Evolutionary conservation across 2,888 invertebrate species (phyloP).

Genomic region (Podabrus alpinus): DNA sequence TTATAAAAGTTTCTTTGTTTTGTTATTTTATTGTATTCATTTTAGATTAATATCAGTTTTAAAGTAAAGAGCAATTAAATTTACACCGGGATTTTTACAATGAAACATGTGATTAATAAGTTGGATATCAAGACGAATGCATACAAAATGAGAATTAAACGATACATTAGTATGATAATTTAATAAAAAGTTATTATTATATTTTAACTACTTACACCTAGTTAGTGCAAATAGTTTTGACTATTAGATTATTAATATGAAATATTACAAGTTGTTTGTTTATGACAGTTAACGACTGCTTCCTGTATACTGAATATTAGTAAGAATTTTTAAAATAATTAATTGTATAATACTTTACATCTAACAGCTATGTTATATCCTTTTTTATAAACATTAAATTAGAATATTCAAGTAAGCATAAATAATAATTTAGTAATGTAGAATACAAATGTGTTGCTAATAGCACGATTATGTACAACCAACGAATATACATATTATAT

Average conservation of each 20-base stretch:
- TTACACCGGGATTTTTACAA: neutral
- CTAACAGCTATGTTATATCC: conserved; percentile 8
- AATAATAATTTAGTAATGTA: conserved; percentile 10
- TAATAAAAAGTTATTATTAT: neutral
- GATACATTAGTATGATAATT: neutral
- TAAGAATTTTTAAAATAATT: conserved; percentile 9
- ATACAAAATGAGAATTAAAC: neutral
- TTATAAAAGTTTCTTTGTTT: neutral
- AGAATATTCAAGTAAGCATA: conserved; percentile 14
- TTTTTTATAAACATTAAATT: conserved; percentile 20
- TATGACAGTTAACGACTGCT: conserved; percentile 14
- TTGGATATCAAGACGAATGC: neutral
- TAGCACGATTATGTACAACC: conserved; percentile 25
- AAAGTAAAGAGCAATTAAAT: neutral
- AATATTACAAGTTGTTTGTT: conserved; percentile 8
- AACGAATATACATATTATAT: conserved; percentile 26
- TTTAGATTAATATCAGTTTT: neutral
- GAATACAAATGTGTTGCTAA: conserved; percentile 30
- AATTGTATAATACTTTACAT: conserved; percentile 10
- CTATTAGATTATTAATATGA: neutral
- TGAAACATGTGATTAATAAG: neutral
- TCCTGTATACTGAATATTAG: conserved; percentile 4
- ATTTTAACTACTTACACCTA: neutral
- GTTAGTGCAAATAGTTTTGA: neutral
- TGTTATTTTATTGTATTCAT: neutral